These are phyloP conservation scores for Porites cylindrica DNA, from an alignment of 92 coral and sea anemone genomes.

Conservation along the genomic window DNA sequence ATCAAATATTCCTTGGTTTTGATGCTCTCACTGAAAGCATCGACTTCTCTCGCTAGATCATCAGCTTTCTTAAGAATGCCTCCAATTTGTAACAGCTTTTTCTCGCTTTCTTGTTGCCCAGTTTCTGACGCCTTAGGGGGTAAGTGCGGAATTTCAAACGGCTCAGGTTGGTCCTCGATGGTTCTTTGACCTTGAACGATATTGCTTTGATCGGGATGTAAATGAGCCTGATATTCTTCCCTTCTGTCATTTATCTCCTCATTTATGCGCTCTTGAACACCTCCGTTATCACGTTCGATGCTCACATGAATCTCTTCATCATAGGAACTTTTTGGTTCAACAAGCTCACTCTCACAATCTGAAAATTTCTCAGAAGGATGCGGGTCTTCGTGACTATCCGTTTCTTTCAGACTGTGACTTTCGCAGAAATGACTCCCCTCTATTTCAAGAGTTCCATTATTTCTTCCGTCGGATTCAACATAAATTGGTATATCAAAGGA, in stretches of 20 bases:
- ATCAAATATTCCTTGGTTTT: conserved; percentile 63
- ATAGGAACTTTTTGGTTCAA: not conserved
- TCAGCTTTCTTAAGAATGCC: conserved; percentile 47
- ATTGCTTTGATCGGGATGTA: not conserved
- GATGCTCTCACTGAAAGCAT: conserved; percentile 48
- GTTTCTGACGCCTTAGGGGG: not conserved
- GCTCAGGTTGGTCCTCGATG: not conserved
- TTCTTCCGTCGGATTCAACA: conserved; percentile 17
- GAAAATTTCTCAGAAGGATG: not conserved
- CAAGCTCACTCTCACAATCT: not conserved
- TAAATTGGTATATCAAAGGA: conserved; percentile 23
- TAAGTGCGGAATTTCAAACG: not conserved
- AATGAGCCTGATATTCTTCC: not conserved
- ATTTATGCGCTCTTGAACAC: not conserved
- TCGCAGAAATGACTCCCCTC: not conserved
- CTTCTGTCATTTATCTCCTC: not conserved
- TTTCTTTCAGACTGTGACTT: conserved; percentile 1
- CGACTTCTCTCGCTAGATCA: conserved; percentile 54
- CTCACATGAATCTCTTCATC: not conserved
- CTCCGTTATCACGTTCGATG: not conserved
- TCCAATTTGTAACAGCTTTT: conserved; percentile 39
- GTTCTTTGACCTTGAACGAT: not conserved
- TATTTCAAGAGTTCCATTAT: not conserved
- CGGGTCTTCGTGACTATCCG: not conserved
- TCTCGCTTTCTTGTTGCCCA: conserved; percentile 9